Base-by-base conservation (phyloP, 2,888 invertebrate genomes). In the Tenthredo notha region DNA sequence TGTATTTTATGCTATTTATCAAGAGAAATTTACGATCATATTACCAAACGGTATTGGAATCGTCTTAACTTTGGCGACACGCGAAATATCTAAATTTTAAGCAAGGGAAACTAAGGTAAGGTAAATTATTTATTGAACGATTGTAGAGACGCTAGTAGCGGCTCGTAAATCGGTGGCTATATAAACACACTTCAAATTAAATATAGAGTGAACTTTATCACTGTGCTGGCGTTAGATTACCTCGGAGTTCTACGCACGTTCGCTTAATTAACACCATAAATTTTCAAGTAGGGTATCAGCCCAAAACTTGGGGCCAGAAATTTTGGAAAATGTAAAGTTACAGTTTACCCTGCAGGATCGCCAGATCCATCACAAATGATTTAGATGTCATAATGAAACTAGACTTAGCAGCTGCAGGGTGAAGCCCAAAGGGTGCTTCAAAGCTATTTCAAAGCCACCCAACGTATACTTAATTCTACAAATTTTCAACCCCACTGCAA, bases 241-340 rank as follows among this genome's bases (percentile, higher is more conserved):
- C 80, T 7, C 6, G 25, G 21, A 1, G 21, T 40, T 40, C 80
- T 61, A 61, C 61, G 33, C 61, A 80, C 33, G 80, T 29, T 40
- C 54, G 54, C 80, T 80, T 80, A 80, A 80, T 80, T 80, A 80
- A 80, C 61, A 40, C 80, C 61, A 80, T 80, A 80, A 80, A 80
- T 80, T 61, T 21, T 29, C 47, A 25, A 61, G 15, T 15, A 29
- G 47, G 33, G 72, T 61, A 80, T 40, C 80, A 40, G 80, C 29
- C 50, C 40, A n/a, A 12, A 58, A 37, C 37, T 25, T 33, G 37
- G 33, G 33, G 12, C 10, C 54, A 77, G 77, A 77, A 77, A 77
- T 77, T 54, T 77, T 77, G 29, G 77, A 77, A 77, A 77, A 74
- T 21, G 74, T 7, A 33, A 43, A 74, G 33, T 54, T 77, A 77